phyloP scores from a whole-genome alignment of 2,888 invertebrate species.

The Myopa tessellatipennis region DNA sequence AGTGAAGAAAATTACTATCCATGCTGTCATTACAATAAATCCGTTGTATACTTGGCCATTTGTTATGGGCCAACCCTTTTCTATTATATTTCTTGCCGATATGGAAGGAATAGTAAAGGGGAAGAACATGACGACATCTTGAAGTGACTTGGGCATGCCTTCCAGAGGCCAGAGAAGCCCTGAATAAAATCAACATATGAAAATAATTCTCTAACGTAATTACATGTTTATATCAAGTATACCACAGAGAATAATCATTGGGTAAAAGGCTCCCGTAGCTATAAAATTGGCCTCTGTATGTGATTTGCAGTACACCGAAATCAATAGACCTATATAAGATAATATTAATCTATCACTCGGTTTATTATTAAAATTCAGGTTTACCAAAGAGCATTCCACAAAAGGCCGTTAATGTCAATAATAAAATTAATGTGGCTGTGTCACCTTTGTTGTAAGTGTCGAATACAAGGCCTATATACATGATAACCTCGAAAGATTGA shows the following conservation, averaged over 20 bases:
- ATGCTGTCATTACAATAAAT: conserved; percentile 75
- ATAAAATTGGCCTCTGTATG: conserved; percentile 87
- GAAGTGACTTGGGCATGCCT: conserved; percentile 74
- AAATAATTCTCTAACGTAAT: background rate
- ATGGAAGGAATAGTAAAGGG: conserved; percentile 86
- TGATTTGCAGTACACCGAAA: conserved; percentile 82
- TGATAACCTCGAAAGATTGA: conserved; percentile 72
- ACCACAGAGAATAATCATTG: conserved; percentile 89
- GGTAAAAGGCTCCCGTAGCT: conserved; percentile 89
- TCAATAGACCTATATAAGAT: conserved; percentile 75
- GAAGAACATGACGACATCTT: conserved; percentile 74
- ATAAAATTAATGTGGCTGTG: conserved; percentile 70
- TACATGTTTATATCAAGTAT: conserved; percentile 38
- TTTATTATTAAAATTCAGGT: conserved; percentile 2
- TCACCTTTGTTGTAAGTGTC: conserved; percentile 67
- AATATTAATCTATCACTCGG: background rate
- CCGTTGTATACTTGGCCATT: conserved; percentile 80
- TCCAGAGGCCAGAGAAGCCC: conserved; percentile 78
- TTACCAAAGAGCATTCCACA: conserved; percentile 85
- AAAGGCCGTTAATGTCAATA: conserved; percentile 80
- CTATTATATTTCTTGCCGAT: conserved; percentile 80
- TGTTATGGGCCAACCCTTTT: conserved; percentile 78
- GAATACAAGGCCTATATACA: conserved; percentile 67
- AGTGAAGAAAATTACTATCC: conserved; percentile 73
- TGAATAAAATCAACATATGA: conserved; percentile 49